A percentile compares a stretch with the other conserved stretches of the same genome.
These are phyloP conservation scores for Troglohyphantes excavatus DNA, from an alignment of 2,888 invertebrate genomes.

Conservation along the genomic window DNA sequence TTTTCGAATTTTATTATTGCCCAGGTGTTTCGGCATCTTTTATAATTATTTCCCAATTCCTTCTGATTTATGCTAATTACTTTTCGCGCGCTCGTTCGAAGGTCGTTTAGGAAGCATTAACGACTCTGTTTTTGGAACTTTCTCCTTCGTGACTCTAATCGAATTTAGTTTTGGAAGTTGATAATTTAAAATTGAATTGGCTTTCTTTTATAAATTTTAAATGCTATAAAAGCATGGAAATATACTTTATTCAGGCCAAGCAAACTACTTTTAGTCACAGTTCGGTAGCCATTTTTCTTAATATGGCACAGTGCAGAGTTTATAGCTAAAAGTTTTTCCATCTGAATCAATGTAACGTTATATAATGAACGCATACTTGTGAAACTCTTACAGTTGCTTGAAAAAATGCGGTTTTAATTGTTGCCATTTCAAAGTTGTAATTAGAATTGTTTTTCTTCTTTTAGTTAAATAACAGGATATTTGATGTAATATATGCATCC, in stretches of 20 bases:
- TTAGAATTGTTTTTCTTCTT: no score
- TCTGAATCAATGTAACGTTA: no score
- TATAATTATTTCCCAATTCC: conserved; percentile 31
- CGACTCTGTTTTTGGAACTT: not conserved
- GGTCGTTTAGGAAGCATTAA: conserved; percentile 57
- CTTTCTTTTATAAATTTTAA: conserved; percentile 8
- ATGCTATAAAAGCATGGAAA: not conserved
- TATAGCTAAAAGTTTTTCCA: no score
- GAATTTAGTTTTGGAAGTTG: conserved; percentile 34
- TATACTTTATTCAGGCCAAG: not conserved
- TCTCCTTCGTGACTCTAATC: conserved; percentile 33
- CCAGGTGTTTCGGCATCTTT: conserved; percentile 8
- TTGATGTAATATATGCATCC: no score
- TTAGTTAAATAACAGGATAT: no score
- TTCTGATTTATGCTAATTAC: conserved; percentile 65
- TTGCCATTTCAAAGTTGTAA: no score
- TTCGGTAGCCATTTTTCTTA: not conserved
- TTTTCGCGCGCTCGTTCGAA: conserved; percentile 23
- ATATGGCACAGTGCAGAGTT: no score
- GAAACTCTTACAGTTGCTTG: no score
- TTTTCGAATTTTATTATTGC: conserved; percentile 9
- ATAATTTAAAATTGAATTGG: conserved; percentile 3
- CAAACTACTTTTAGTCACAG: not conserved
- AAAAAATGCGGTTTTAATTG: no score
- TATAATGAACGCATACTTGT: no score